These are phyloP conservation scores for Neria commutata DNA, from an alignment of 2,888 invertebrate species.

Conservation along the genomic window DNA sequence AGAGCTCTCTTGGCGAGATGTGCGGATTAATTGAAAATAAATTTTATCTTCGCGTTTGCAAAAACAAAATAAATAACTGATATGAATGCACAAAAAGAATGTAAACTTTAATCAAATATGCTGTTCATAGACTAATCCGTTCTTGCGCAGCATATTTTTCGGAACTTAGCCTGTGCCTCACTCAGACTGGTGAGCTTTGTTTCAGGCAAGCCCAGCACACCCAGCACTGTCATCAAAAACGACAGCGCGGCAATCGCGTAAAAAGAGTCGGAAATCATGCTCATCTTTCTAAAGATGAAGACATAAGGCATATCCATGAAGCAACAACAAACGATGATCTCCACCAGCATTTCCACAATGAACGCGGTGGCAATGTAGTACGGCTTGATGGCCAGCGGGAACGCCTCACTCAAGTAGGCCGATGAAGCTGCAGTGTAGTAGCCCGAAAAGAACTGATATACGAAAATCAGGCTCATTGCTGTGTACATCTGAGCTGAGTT, in stretches of 20 bases:
- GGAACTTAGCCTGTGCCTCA: constrained; percentile 42
- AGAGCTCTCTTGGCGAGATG: no score
- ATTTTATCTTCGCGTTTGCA: no score
- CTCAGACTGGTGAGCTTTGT: constrained; percentile 43
- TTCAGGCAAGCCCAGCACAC: constrained; percentile 45
- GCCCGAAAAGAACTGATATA: constrained; percentile 42
- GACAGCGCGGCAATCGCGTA: constrained; percentile 37
- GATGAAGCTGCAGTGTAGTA: constrained; percentile 40
- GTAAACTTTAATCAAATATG: no score
- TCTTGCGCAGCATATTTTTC: no score
- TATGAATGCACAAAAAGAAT: no score
- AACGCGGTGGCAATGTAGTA: constrained; percentile 23
- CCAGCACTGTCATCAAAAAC: constrained; percentile 33
- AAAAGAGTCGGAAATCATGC: constrained; percentile 31
- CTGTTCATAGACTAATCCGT: no score
- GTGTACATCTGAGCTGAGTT: constrained; percentile 4
- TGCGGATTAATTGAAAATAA: no score
- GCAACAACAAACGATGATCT: constrained; percentile 35
- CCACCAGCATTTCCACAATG: constrained; percentile 32
- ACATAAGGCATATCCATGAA: no score
- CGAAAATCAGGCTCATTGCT: constrained; percentile 30
- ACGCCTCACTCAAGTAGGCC: constrained; percentile 39
- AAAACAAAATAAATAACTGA: no score
- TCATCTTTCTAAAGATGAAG: fast-evolving
- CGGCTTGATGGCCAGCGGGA: constrained; percentile 42